Percentiles rank a stretch among this genome's conserved stretches.
Conservation (phyloP, 2,888 invertebrate genomes). For the Gari tellinella region DNA sequence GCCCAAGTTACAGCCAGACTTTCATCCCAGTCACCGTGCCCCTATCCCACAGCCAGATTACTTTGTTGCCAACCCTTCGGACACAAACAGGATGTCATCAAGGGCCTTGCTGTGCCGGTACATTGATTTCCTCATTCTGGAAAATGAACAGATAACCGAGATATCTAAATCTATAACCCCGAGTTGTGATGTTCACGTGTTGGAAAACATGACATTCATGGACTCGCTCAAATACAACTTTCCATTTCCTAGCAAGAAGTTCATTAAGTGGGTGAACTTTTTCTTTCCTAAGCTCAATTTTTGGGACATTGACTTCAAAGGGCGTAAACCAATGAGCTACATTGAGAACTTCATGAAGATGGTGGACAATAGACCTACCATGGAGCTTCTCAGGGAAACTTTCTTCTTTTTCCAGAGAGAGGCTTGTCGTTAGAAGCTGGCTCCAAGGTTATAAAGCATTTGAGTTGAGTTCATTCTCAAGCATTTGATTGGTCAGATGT, state of each 20-base stretch:
- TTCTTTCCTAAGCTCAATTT: conserved; percentile 69
- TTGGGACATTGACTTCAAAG: conserved; percentile 44
- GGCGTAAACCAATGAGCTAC: conserved; percentile 21
- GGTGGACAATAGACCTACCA: conserved; percentile 64
- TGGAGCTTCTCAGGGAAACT: conserved; percentile 73
- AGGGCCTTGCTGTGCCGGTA: conserved; percentile 66
- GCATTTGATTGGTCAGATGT: too few species aligned
- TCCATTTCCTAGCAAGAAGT: conserved; percentile 76
- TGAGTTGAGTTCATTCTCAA: too few species aligned
- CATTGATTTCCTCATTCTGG: conserved; percentile 77
- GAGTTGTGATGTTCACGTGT: conserved; percentile 76
- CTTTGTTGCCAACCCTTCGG: conserved; percentile 58
- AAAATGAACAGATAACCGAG: conserved; percentile 80
- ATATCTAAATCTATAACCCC: conserved; percentile 77
- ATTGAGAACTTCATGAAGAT: conserved; percentile 20
- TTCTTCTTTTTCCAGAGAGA: conserved; percentile 75
- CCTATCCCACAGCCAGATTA: conserved; percentile 39
- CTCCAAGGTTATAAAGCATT: too few species aligned
- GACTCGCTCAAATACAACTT: conserved; percentile 69
- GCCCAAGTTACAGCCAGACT: conserved; percentile 24
- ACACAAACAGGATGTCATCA: conserved; percentile 37
- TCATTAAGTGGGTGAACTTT: conserved; percentile 73
- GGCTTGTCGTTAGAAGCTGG: too few species aligned
- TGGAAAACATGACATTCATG: conserved; percentile 78
- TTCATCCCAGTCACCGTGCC: neutral